phyloP scores from a whole-genome alignment of 2,113 vertebrate species.

The Sterna hirundo region DNA sequence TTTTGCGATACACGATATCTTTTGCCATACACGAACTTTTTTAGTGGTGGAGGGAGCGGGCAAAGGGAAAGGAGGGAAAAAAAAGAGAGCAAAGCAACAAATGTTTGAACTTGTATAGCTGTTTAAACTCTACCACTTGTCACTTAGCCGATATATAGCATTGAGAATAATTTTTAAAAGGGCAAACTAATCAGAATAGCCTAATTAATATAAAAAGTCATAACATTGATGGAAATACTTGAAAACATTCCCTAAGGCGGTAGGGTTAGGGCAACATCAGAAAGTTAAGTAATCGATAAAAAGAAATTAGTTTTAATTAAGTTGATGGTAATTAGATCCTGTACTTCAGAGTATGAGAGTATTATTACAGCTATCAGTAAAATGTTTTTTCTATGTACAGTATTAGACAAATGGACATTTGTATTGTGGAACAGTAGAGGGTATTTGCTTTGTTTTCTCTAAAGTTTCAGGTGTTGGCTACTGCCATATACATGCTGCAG shows the following conservation, averaged over 20 bases:
- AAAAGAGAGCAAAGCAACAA: background rate
- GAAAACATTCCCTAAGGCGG: slow-evolving; percentile 17
- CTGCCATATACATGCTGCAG: background rate
- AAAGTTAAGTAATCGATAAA: slow-evolving; percentile 41
- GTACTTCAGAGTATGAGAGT: background rate
- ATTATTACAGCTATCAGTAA: background rate
- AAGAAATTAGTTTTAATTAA: slow-evolving; percentile 50
- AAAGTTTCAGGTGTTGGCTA: background rate
- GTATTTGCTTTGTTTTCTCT: background rate
- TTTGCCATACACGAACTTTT: background rate
- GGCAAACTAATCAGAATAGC: slow-evolving; percentile 16
- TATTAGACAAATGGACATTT: background rate
- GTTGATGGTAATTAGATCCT: slow-evolving; percentile 31
- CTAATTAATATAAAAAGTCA: slow-evolving; percentile 40
- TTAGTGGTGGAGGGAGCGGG: background rate
- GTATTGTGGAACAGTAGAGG: background rate
- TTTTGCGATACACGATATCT: background rate
- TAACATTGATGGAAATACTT: background rate
- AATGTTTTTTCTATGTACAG: background rate
- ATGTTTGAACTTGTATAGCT: background rate
- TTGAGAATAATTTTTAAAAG: background rate
- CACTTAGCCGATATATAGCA: background rate
- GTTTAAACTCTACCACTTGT: background rate
- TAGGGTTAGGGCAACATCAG: background rate
- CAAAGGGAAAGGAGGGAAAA: background rate